Conservation (phyloP, 2,113 vertebrate species). For the Erinaceus europaeus region DNA sequence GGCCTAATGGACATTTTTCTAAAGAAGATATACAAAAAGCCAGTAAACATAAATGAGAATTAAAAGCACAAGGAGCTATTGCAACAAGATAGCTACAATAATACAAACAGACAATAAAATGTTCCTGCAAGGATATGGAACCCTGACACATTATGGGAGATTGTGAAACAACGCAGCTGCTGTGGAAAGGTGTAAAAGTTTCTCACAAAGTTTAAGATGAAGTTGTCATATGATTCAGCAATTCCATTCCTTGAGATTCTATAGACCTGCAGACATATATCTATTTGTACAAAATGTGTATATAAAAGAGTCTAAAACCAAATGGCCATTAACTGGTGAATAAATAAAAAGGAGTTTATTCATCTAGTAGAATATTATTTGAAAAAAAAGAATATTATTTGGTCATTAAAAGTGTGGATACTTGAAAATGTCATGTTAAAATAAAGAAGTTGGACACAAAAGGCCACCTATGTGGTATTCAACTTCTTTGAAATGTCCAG, state of each 20-base stretch:
- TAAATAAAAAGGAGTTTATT: not conserved
- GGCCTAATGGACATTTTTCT: not conserved
- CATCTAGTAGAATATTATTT: not conserved
- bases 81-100: not conserved
- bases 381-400: not conserved
- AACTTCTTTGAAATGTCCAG: not conserved
- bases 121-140: not conserved
- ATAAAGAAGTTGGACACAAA: not conserved
- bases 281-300: not conserved
- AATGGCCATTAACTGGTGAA: not conserved
- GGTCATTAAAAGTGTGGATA: not conserved
- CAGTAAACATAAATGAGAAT: not conserved
- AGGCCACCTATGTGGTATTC: not conserved
- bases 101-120: slow-evolving; percentile 10
- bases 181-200: not conserved
- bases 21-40: not conserved
- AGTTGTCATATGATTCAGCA: not conserved
- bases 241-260: not conserved
- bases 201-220: not conserved
- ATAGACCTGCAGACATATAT: not conserved
- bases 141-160: not conserved
- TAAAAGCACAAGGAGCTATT: not conserved
- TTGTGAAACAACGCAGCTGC: not conserved
- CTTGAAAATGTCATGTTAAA: not conserved
- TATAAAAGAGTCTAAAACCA: not conserved